Percentiles rank a stretch among this genome's conserved stretches.
These are phyloP conservation scores for Netelia fuscicornis DNA, from an alignment of 2,888 invertebrate species.

Conservation along the genomic window DNA sequence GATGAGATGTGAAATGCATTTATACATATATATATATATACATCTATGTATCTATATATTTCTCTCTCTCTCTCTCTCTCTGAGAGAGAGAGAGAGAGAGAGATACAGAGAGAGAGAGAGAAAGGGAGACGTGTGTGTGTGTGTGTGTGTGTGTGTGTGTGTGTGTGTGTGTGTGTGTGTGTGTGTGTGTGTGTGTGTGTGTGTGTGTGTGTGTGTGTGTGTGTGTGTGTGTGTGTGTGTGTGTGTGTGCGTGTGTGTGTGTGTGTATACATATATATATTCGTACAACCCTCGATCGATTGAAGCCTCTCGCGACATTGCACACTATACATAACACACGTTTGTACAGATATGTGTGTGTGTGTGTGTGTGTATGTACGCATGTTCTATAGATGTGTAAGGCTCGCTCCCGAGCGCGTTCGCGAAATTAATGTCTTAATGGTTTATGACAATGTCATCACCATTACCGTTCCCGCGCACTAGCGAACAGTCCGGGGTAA, in stretches of 20 bases:
- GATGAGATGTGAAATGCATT: slow-evolving; percentile 17
- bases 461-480: slow-evolving; percentile 66
- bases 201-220: too few relatives aligned
- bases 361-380: not conserved
- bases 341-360: slow-evolving; percentile 12
- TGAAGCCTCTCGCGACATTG: slow-evolving; percentile 63
- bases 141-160: slow-evolving; percentile 1
- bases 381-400: slow-evolving; percentile 19
- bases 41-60: too few relatives aligned
- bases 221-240: too few relatives aligned
- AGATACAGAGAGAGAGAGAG: too few relatives aligned
- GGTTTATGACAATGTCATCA: slow-evolving; percentile 73
- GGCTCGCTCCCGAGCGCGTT: slow-evolving; percentile 56
- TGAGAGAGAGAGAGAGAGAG: too few relatives aligned
- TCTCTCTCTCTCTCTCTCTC: too few relatives aligned
- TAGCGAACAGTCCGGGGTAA: slow-evolving; percentile 60
- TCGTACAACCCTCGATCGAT: slow-evolving; percentile 63
- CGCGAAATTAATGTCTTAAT: slow-evolving; percentile 73
- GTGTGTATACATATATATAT: slow-evolving; percentile 10
- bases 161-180: slow-evolving; percentile 11
- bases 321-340: not conserved
- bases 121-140: too few relatives aligned
- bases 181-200: slow-evolving; percentile 12
- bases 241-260: not conserved
- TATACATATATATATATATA: not conserved